Evolutionary conservation across 2,888 invertebrate genomes (phyloP).

Genomic region (Trileptium ribeirensis): DNA sequence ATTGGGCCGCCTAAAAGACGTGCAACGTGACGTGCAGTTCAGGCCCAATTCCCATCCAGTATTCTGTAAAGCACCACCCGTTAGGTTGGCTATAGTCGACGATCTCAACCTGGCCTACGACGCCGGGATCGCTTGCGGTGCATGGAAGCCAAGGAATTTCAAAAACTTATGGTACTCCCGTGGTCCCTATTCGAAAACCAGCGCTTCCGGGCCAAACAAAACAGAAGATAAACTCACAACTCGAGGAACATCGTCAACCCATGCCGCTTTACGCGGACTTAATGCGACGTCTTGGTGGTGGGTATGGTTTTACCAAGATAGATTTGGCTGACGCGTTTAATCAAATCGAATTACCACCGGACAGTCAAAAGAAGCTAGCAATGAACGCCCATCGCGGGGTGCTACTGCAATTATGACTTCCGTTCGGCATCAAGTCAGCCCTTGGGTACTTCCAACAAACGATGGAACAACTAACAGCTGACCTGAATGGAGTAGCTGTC

Average conservation of each 20-base stretch:
- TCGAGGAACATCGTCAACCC: slow-evolving; percentile 5
- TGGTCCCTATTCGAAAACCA: neutral
- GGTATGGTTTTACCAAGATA: neutral
- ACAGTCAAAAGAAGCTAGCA: slow-evolving; percentile 13
- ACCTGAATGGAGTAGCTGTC: slow-evolving; percentile 26
- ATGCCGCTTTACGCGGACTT: neutral
- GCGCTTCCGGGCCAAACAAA: slow-evolving; percentile 1
- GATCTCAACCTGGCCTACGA: neutral
- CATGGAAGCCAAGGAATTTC: neutral
- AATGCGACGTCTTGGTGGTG: neutral
- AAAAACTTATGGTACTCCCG: neutral
- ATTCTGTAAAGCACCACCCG: neutral
- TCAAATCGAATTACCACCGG: neutral
- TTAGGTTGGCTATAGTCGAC: neutral
- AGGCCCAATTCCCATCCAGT: neutral
- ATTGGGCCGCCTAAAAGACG: neutral
- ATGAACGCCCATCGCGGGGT: slow-evolving; percentile 25
- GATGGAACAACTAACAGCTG: slow-evolving; percentile 26
- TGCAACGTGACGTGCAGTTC: neutral
- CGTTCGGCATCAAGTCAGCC: slow-evolving; percentile 21
- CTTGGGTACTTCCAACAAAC: slow-evolving; percentile 27
- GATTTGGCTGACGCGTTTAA: neutral
- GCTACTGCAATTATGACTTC: slow-evolving; percentile 25
- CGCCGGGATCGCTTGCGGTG: neutral
- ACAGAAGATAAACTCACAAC: neutral